Evolutionary conservation across 2,797 vertebrate genomes (phyloP), one percentile per base, ranked within the genome.

Genomic region (Pangasius larnaudii): DNA sequence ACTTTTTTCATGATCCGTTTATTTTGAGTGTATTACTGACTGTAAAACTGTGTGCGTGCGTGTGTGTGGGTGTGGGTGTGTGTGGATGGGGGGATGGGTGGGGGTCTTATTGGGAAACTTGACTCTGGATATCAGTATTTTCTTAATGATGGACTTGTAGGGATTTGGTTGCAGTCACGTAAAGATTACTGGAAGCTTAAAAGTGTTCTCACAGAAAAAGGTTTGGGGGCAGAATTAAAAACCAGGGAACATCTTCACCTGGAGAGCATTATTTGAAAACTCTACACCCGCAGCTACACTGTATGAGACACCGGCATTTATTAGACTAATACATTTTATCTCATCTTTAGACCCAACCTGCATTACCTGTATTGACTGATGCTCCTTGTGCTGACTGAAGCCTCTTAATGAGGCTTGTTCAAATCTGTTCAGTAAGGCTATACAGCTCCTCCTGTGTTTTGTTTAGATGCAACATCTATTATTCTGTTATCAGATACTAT

Each of bases 281-380:
- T n/a, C 24, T 74, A 84, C 5, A 8, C 46, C 39, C 13, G 19
- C 74, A 84, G 71, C 53, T 81, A 86, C 30, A 84, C 42, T 75
- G 14, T 69, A 74, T 58, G 56, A 80, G 61, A 69, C 24, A 77
- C 84, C 63, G 74, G 22, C 19, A 4, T 75, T 87, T 81, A 89
- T 82, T 83, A 88, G 69, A 74, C 63, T 3, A 84, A 79, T 85
- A 81, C 83, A 77, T 6, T 69, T 53, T 46, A 80, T 78, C 51
- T 86, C 49, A 2, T 74, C 59, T 88, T 82, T 87, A 69, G 65
- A 24, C 61, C 59, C 69, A 72, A 78, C 85, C 81, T 78, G 36
- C 53, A 82, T 83, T 59, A 30, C 9, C 1, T 67, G 4, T 27
- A 51, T 19, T 87, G 69, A 69, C 30, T 53, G 49, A 51, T 77